These are phyloP conservation scores for Poeciliopsis paucimaculata DNA, from an alignment of 2,797 vertebrate genomes.

Conservation along the genomic window DNA sequence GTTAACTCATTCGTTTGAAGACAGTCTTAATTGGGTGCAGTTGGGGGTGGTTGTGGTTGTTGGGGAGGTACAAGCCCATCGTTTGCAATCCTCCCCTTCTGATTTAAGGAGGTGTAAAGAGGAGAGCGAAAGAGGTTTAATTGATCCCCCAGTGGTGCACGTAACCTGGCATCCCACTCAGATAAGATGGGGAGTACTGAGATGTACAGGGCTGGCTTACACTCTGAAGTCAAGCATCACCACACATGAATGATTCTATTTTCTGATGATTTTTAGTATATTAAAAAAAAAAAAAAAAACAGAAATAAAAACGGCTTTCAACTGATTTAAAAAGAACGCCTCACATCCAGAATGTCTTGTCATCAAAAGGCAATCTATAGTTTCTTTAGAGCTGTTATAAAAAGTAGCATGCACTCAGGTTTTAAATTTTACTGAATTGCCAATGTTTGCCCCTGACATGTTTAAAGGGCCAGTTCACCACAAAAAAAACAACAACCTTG, in stretches of 20 bases:
- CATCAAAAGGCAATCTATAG: neutral
- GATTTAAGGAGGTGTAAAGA: conserved; percentile 69
- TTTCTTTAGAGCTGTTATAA: neutral
- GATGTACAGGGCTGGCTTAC: conserved; percentile 32
- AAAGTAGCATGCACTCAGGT: neutral
- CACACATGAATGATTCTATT: conserved; percentile 26
- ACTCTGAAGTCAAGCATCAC: conserved; percentile 49
- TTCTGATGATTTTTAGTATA: neutral
- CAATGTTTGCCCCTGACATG: too few relatives aligned
- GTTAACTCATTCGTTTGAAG: conserved; percentile 78
- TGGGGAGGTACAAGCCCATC: conserved; percentile 28
- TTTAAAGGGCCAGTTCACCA: too few relatives aligned
- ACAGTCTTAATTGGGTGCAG: conserved; percentile 76
- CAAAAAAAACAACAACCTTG: too few relatives aligned
- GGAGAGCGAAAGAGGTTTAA: conserved; percentile 68
- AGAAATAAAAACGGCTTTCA: neutral
- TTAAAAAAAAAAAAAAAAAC: conserved; percentile 1
- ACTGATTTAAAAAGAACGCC: conserved; percentile 6
- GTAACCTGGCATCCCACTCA: conserved; percentile 52
- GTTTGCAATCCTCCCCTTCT: conserved; percentile 61
- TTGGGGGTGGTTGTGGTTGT: conserved; percentile 9
- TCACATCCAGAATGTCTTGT: neutral
- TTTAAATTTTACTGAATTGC: too few relatives aligned
- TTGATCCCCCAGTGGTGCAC: conserved; percentile 74
- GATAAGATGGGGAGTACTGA: conserved; percentile 58